These are phyloP conservation scores for Euclidia mi DNA, from an alignment of 2,888 invertebrate genomes.

Conservation along the genomic window DNA sequence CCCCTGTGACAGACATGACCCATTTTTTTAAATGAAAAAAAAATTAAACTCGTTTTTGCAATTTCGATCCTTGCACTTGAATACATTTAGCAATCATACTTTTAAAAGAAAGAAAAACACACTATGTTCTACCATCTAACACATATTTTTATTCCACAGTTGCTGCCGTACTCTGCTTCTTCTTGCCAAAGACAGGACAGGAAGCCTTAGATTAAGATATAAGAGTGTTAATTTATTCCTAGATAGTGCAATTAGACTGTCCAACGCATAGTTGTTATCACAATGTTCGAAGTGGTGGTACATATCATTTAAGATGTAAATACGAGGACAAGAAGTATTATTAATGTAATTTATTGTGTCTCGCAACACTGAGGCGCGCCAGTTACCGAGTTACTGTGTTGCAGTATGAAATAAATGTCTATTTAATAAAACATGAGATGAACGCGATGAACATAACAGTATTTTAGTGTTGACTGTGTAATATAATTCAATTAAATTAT, in stretches of 20 bases:
- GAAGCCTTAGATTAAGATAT: slow-evolving; percentile 91
- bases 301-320: slow-evolving; percentile 86
- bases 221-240: slow-evolving; percentile 63
- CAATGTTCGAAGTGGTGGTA: slow-evolving; percentile 76
- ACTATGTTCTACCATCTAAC: background rate
- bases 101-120: no score
- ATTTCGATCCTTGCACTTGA: no score
- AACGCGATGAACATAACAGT: slow-evolving; percentile 83
- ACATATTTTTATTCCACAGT: slow-evolving; percentile 77
- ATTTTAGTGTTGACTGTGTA: slow-evolving; percentile 89
- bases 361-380: slow-evolving; percentile 53
- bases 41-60: no score
- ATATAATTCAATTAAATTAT: slow-evolving; percentile 88
- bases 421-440: slow-evolving; percentile 69
- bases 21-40: no score
- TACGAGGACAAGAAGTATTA: slow-evolving; percentile 77
- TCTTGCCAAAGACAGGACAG: slow-evolving; percentile 94
- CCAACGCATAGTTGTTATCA: slow-evolving; percentile 55
- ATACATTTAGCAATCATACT: no score
- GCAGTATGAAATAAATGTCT: slow-evolving; percentile 70
- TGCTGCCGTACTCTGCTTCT: slow-evolving; percentile 93
- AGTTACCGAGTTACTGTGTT: slow-evolving; percentile 79
- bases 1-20: no score
- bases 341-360: slow-evolving; percentile 53
- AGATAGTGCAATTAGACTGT: slow-evolving; percentile 81